phyloP scores from a whole-genome alignment of 2,888 invertebrate species.

The Unio delphinus region DNA sequence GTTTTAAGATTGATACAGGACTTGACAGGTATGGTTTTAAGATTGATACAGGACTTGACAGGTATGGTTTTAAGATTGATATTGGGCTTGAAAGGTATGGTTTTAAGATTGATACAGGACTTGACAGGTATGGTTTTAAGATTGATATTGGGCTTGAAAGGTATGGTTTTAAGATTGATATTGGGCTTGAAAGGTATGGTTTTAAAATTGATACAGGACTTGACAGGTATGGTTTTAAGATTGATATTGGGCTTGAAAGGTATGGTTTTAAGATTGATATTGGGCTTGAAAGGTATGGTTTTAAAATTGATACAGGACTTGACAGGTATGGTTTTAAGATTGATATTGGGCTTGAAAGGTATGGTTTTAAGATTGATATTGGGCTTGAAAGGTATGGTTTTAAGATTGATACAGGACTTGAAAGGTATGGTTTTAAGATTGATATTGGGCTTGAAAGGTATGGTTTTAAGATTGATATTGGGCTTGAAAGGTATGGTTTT shows the following conservation, averaged over 20 bases:
- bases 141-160: slow-evolving; percentile 80
- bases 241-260: slow-evolving; percentile 80
- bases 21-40: slow-evolving; percentile 74
- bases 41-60: slow-evolving; percentile 80
- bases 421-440: too few relatives aligned
- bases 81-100: slow-evolving; percentile 73
- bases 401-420: slow-evolving; percentile 83
- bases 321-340: slow-evolving; percentile 78
- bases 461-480: not conserved
- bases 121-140: too few relatives aligned
- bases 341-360: slow-evolving; percentile 75
- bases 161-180: slow-evolving; percentile 82
- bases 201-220: slow-evolving; percentile 81
- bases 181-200: slow-evolving; percentile 71
- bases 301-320: slow-evolving; percentile 83
- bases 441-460: slow-evolving; percentile 77
- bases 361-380: too few relatives aligned
- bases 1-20: slow-evolving; percentile 83
- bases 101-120: too few relatives aligned
- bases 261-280: slow-evolving; percentile 82
- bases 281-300: slow-evolving; percentile 70
- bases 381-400: too few relatives aligned
- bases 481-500: too few relatives aligned
- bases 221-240: slow-evolving; percentile 77
- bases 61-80: slow-evolving; percentile 81